Evolutionary conservation across 2,113 vertebrate genomes (phyloP).

Genomic region (Eudyptes chrysolophus): DNA sequence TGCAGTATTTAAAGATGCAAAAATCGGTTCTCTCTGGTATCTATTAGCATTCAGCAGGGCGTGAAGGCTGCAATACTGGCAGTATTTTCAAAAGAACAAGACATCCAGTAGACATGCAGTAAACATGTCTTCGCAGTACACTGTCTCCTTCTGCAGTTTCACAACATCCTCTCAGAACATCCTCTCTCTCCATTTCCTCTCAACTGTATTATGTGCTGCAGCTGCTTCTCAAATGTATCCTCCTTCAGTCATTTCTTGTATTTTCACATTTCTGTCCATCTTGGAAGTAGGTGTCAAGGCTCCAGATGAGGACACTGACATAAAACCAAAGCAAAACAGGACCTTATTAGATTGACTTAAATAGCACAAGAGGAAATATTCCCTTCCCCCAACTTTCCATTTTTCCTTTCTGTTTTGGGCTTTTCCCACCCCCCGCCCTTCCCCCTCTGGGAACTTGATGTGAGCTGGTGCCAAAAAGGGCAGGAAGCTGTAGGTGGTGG

Average conservation of each 20-base stretch:
- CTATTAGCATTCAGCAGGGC: background rate
- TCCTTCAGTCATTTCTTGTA: background rate
- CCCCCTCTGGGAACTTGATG: background rate
- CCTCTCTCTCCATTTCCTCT: background rate
- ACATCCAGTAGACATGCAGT: background rate
- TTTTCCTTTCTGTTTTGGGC: background rate
- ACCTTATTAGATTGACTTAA: background rate
- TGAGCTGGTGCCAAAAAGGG: background rate
- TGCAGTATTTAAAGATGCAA: background rate
- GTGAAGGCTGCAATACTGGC: background rate
- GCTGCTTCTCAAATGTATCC: background rate
- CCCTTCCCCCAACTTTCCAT: background rate
- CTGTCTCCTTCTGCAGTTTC: background rate
- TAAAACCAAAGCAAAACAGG: conserved; percentile 10
- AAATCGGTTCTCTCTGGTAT: background rate
- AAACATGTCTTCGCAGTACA: background rate
- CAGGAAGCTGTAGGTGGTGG: background rate
- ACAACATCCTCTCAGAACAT: background rate
- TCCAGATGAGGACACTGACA: background rate
- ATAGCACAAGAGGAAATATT: background rate
- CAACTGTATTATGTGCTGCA: background rate
- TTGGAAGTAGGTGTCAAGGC: background rate
- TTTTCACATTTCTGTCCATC: background rate
- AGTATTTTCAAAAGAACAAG: background rate
- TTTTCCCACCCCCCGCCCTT: background rate